Percentiles rank a stretch among this genome's conserved stretches.
phyloP scores from a whole-genome alignment of 2,113 vertebrate genomes.

The Spermophilus dauricus region DNA sequence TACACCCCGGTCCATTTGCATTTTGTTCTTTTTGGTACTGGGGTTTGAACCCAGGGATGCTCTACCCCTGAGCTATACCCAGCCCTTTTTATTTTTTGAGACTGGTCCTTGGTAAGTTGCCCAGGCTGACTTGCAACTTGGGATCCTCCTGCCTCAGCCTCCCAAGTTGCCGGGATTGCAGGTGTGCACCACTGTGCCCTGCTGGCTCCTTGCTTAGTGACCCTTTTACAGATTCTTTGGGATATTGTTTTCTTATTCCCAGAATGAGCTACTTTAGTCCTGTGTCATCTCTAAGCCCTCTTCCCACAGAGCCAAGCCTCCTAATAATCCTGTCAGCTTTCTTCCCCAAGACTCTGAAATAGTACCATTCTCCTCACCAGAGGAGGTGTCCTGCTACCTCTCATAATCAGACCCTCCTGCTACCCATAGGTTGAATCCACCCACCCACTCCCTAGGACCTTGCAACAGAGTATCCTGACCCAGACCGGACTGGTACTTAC shows the following conservation, averaged over 20 bases:
- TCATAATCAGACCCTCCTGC: background rate
- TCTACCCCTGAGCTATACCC: too few species aligned
- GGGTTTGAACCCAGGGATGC: too few species aligned
- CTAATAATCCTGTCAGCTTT: background rate
- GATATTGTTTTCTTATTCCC: background rate
- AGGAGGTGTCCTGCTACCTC: background rate
- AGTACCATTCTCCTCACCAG: background rate
- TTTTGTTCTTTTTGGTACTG: too few species aligned
- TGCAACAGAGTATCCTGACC: background rate
- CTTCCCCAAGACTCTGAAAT: background rate
- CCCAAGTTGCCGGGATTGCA: too few species aligned
- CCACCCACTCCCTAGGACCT: background rate
- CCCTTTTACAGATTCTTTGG: background rate
- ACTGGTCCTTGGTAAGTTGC: too few species aligned
- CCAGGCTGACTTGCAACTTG: too few species aligned
- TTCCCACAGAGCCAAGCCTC: background rate
- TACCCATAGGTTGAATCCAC: background rate
- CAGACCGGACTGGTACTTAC: background rate
- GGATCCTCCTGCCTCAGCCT: too few species aligned
- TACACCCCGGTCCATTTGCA: too few species aligned
- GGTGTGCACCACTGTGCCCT: too few species aligned
- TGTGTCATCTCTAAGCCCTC: background rate
- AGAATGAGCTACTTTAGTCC: background rate
- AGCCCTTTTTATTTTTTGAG: too few species aligned
- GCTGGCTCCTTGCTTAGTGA: background rate